phyloP scores from a whole-genome alignment of 2,113 vertebrate species.

The Serilophus lunatus region DNA sequence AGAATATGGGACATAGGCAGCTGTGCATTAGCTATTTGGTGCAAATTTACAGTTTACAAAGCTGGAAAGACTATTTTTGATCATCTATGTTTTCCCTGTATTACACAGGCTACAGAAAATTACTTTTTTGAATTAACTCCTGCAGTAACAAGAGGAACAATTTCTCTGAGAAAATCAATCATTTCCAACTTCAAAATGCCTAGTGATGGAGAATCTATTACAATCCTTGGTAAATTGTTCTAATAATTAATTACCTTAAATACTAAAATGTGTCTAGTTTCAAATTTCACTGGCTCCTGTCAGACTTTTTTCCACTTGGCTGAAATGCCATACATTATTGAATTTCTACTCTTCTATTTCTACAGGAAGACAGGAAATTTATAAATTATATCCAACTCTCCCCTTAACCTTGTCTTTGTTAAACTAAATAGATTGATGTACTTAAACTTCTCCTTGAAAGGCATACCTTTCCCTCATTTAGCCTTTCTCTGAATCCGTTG shows the following conservation, averaged over 20 bases:
- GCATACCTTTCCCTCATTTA: neutral
- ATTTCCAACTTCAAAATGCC: neutral
- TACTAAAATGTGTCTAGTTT: conserved; percentile 2
- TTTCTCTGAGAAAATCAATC: conserved; percentile 18
- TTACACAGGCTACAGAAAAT: neutral
- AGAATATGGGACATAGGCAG: neutral
- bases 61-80: neutral
- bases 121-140: neutral
- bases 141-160: neutral
- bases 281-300: conserved; percentile 12
- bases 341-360: neutral
- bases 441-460: neutral
- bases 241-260: conserved; percentile 22
- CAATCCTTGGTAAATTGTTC: neutral
- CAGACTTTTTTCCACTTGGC: neutral
- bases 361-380: neutral
- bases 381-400: neutral
- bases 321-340: neutral
- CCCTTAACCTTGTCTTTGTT: neutral
- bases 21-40: neutral
- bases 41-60: neutral
- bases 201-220: neutral
- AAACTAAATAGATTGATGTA: neutral
- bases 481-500: neutral
- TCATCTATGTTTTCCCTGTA: neutral